These are phyloP conservation scores for Lamprotornis superbus DNA, from an alignment of 2,113 vertebrate genomes.

Conservation along the genomic window DNA sequence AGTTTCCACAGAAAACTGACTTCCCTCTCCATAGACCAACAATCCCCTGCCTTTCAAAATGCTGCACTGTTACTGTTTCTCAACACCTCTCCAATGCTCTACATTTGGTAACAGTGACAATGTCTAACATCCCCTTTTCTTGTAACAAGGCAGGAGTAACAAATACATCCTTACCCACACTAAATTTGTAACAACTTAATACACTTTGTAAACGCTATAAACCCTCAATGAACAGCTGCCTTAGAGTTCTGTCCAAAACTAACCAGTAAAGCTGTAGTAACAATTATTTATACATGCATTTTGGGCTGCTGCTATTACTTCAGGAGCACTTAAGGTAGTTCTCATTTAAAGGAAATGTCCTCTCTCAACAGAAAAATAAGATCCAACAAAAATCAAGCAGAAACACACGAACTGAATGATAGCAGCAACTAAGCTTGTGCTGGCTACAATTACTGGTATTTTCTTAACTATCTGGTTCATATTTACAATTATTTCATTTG, in stretches of 20 bases:
- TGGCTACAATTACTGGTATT: background rate
- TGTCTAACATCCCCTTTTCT: background rate
- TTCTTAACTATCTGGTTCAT: background rate
- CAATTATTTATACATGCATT: background rate
- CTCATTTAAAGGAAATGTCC: background rate
- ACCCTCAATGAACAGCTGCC: background rate
- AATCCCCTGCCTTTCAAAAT: background rate
- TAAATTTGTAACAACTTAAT: background rate
- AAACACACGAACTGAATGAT: background rate
- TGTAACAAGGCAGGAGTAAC: background rate
- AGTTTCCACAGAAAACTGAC: background rate
- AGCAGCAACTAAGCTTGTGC: background rate
- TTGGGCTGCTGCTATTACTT: background rate
- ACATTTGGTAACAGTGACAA: background rate
- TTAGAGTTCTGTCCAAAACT: background rate
- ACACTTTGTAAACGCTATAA: background rate
- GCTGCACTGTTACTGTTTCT: background rate
- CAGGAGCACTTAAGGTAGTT: background rate
- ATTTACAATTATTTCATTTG: background rate
- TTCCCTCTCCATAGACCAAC: background rate
- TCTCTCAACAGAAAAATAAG: background rate
- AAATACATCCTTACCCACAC: background rate
- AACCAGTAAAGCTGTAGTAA: background rate
- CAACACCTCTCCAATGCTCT: background rate
- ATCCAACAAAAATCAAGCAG: background rate